Percentiles rank a stretch among this genome's conserved stretches.
Conservation (phyloP, 2,797 vertebrate species). For the Sebastes glaucus region DNA sequence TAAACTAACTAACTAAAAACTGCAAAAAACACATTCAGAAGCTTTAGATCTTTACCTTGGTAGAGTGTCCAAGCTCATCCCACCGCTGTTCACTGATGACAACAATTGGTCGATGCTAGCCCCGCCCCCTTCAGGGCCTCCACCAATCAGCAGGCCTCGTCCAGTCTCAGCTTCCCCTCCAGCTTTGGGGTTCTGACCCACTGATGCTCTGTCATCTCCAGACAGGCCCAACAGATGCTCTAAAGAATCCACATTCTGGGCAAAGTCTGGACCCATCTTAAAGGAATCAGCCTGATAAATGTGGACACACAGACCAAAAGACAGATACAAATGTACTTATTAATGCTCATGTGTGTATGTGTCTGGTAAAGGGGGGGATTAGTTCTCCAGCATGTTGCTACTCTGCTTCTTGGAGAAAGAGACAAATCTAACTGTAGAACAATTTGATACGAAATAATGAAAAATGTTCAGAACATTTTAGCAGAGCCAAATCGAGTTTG, state of each 20-base stretch:
- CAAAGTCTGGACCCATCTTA: slow-evolving; percentile 89
- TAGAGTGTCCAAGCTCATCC: slow-evolving; percentile 29
- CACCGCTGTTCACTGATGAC: slow-evolving; percentile 74
- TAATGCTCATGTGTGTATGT: not conserved
- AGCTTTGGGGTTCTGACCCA: slow-evolving; percentile 44
- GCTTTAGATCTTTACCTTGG: slow-evolving; percentile 27
- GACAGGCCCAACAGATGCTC: slow-evolving; percentile 80
- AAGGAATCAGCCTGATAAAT: slow-evolving; percentile 91
- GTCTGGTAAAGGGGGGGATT: not conserved
- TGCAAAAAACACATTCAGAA: not conserved
- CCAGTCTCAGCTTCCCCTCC: slow-evolving; percentile 15
- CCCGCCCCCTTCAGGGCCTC: slow-evolving; percentile 43
- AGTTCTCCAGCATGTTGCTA: not conserved
- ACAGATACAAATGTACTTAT: not conserved
- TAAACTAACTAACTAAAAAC: not conserved
- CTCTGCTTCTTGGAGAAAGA: not conserved
- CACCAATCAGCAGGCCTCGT: slow-evolving; percentile 61
- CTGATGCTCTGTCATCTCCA: slow-evolving; percentile 55
- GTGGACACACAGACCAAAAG: slow-evolving; percentile 24
- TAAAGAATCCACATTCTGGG: slow-evolving; percentile 81
- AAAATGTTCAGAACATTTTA: not conserved
- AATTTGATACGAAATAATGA: not conserved
- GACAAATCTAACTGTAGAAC: not conserved
- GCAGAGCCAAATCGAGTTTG: not conserved
- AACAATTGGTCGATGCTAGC: slow-evolving; percentile 69